Base-by-base conservation (phyloP, 2,113 vertebrate species). In the Dasyornis broadbenti region DNA sequence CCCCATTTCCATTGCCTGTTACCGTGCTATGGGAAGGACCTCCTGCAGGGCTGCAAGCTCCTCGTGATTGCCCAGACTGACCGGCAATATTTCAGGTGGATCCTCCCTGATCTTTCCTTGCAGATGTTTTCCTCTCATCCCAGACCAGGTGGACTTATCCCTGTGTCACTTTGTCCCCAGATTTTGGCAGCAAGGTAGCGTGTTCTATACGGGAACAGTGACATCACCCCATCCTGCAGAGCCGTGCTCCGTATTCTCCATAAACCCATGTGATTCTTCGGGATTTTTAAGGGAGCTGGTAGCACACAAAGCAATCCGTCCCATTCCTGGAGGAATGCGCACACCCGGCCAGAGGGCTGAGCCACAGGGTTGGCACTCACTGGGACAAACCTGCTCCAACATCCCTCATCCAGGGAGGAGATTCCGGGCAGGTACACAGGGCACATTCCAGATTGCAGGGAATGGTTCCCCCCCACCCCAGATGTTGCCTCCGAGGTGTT, bases 361-460 rank as follows among this genome's bases (percentile, higher is more conserved):
- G 45, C 30, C 72, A 7, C 14, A 0, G 2, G 1, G 8, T 0
- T 19, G 24, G 31, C 61, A 3, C 33, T 77, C 1, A 0, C 2
- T 3, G 47, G 45, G 56, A 65, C 47, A 15, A 31, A 6, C 6
- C n/a, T 7, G 2, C 52, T 17, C 11, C 28, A 6, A 0, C 1
- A 28, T 11, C 45, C 17, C 24, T 11, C 44, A 37, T 1, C 17
- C 27, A 3, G 0, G 12, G 28, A 33, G 12, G 1, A 57, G 69
- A 17, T 21, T 28, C 60, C 45, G 5, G 7, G 45, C 4, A 40
- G 44, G 40, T 15, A 30, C 42, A 17, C 13, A 0, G 3, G 0
- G 44, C 70, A 40, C 53, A 6, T 49, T 3, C 2, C 47, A 30
- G 49, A 9, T 53, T 21, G 10, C 47, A 7, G 61, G 39, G 57